A percentile compares a stretch with the other conserved stretches of the same genome.
These are phyloP conservation scores for Heliothis peltigera DNA, from an alignment of 2,888 invertebrate genomes.

Conservation along the genomic window DNA sequence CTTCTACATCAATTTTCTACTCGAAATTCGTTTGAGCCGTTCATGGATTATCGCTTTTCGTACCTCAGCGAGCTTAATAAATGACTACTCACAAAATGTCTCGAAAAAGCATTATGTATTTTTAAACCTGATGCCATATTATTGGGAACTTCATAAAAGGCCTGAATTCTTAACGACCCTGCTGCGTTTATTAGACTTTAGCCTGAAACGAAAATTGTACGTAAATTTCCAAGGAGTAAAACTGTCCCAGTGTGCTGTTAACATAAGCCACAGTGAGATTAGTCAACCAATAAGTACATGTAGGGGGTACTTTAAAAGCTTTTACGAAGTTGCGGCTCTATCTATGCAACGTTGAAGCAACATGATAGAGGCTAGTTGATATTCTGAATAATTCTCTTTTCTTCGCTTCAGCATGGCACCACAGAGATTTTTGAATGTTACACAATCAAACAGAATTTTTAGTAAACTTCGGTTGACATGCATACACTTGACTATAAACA, in stretches of 20 bases:
- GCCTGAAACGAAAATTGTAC: constrained; percentile 8
- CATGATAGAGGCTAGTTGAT: constrained; percentile 13
- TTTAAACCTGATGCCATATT: constrained; percentile 34
- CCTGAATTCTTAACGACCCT: constrained; percentile 38
- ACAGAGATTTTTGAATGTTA: constrained; percentile 10
- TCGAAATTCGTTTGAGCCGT: constrained; percentile 54
- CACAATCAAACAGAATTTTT: background rate
- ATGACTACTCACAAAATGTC: constrained; percentile 36
- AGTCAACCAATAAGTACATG: constrained; percentile 36
- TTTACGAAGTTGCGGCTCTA: constrained; percentile 18
- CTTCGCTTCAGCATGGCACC: constrained; percentile 16
- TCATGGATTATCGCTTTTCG: constrained; percentile 53
- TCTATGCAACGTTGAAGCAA: constrained; percentile 14
- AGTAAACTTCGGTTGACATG: constrained; percentile 2
- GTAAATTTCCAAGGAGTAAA: background rate
- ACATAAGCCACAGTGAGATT: constrained; percentile 32
- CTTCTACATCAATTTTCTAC: constrained; percentile 50
- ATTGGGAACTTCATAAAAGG: constrained; percentile 20
- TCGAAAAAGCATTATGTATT: constrained; percentile 44
- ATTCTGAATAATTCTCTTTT: constrained; percentile 42
- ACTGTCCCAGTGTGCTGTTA: constrained; percentile 18
- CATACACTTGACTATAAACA: too few relatives aligned
- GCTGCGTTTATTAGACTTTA: constrained; percentile 27
- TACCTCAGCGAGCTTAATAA: constrained; percentile 48
- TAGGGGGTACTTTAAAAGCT: constrained; percentile 42